A percentile compares a stretch with the other conserved stretches of the same genome.
phyloP scores from a whole-genome alignment of 1,140 invertebrate genomes.

The Penaeus vannamei region DNA sequence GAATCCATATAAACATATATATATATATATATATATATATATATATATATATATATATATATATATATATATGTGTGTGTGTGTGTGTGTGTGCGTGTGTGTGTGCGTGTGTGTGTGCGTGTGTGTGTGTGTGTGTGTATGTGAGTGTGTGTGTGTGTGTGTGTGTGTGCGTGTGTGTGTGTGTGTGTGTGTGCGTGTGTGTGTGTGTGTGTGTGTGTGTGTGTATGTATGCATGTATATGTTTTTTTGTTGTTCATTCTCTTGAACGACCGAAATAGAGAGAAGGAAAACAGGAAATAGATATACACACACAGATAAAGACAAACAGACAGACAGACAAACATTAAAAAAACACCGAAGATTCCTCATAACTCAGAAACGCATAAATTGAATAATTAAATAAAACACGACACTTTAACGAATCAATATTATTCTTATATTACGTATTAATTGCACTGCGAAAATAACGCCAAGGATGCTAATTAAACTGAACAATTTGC shows the following conservation, averaged over 20 bases:
- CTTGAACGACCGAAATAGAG: too few species aligned
- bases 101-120: not conserved
- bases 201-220: not conserved
- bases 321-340: too few species aligned
- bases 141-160: not conserved
- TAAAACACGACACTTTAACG: too few species aligned
- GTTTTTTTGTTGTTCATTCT: not conserved
- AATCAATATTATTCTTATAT: too few species aligned
- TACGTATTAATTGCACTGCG: too few species aligned
- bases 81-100: not conserved
- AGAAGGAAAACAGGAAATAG: too few species aligned
- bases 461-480: too few species aligned
- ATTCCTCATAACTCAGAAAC: too few species aligned
- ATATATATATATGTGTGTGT: not conserved
- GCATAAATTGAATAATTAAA: too few species aligned
- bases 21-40: not conserved
- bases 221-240: not conserved
- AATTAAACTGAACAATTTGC: too few species aligned
- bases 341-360: too few species aligned
- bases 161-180: not conserved
- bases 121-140: not conserved
- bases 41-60: conserved; percentile 16
- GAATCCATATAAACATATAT: not conserved
- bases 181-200: not conserved
- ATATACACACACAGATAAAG: too few species aligned